Percentiles rank a stretch among this genome's conserved stretches.
Evolutionary conservation across 2,797 vertebrate genomes (phyloP).

Genomic region (Acipenser transmontanus): DNA sequence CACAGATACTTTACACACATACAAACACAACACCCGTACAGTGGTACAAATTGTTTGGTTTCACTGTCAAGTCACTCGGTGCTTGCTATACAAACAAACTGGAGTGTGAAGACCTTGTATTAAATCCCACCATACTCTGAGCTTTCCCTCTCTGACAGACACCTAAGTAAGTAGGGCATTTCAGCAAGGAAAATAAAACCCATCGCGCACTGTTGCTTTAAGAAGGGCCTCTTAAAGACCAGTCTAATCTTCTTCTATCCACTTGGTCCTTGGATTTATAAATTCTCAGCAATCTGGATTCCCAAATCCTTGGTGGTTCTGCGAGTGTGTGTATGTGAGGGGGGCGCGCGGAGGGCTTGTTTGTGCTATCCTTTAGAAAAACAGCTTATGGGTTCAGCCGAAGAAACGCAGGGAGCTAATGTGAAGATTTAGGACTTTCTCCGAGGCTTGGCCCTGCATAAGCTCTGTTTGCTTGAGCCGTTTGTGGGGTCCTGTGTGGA

Average conservation of each 20-base stretch:
- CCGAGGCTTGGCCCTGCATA: constrained; percentile 85
- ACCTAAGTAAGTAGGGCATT: constrained; percentile 66
- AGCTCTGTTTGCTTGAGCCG: constrained; percentile 89
- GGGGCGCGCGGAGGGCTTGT: constrained; percentile 62
- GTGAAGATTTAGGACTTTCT: constrained; percentile 96
- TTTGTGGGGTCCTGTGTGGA: constrained; percentile 85
- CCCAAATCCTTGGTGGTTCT: constrained; percentile 79
- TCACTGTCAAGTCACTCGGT: too few relatives aligned
- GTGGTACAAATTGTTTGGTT: too few relatives aligned
- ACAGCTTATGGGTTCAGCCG: constrained; percentile 90
- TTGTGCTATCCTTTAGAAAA: constrained; percentile 94
- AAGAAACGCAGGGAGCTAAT: constrained; percentile 91
- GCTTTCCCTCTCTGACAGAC: constrained; percentile 41
- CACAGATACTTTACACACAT: too few relatives aligned
- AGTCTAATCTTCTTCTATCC: constrained; percentile 73
- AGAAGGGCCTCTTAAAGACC: constrained; percentile 56
- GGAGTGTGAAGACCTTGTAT: too few relatives aligned
- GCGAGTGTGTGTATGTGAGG: constrained; percentile 30
- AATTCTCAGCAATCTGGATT: constrained; percentile 76
- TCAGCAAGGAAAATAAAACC: constrained; percentile 50
- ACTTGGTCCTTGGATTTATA: constrained; percentile 74
- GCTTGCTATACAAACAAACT: too few relatives aligned
- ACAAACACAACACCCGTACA: too few relatives aligned
- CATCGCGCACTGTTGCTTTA: constrained; percentile 66
- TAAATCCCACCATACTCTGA: constrained; percentile 7